Evolutionary conservation across 2,888 invertebrate genomes (phyloP).

Genomic region (Metacarcinus magister): DNA sequence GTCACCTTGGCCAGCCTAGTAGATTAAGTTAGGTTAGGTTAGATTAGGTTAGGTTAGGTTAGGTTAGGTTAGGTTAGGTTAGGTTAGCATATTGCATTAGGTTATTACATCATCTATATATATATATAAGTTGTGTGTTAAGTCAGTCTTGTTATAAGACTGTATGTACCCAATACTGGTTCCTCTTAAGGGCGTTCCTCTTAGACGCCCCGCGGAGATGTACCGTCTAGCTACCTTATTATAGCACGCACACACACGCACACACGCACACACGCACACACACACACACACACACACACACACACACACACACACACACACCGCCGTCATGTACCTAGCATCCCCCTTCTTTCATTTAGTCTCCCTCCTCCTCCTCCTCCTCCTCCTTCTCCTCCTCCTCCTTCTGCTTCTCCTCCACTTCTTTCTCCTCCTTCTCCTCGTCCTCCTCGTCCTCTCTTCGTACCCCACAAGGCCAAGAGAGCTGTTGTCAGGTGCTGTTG

Average conservation of each 20-base stretch:
- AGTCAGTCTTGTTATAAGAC: no score
- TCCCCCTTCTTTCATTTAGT: neutral
- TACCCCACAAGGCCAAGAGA: neutral
- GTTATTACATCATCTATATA: no score
- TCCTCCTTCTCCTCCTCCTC: neutral
- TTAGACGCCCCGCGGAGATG: no score
- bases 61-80: no score
- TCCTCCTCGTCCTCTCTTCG: neutral
- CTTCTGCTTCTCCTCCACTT: neutral
- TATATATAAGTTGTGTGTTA: no score
- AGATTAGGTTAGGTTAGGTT: no score
- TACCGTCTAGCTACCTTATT: no score
- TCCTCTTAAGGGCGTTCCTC: no score
- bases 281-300: conserved; percentile 2
- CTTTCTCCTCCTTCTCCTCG: neutral
- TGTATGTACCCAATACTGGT: no score
- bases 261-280: neutral
- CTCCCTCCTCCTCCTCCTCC: neutral
- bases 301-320: neutral
- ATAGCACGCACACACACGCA: neutral
- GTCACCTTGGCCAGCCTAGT: no score
- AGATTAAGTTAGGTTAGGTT: no score
- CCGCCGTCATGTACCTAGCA: neutral
- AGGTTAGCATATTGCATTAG: no score
- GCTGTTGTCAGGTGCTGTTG: neutral